Base-by-base conservation (phyloP, 1,140 invertebrate species). In the Achroia grisella region DNA sequence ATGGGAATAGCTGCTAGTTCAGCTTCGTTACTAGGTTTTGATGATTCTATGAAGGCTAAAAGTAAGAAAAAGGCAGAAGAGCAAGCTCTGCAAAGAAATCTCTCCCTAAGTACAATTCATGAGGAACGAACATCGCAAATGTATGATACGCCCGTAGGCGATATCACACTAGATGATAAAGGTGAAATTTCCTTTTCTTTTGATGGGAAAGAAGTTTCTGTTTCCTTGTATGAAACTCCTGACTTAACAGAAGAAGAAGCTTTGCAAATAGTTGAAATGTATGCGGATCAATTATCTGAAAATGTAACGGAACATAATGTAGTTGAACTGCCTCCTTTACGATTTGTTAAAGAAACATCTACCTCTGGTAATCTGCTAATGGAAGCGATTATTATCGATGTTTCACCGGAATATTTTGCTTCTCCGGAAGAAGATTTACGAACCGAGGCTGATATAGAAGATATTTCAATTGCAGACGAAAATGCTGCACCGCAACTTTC, bases 221-320 rank as follows among this genome's bases (percentile, higher is more conserved):
- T 97, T 0, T 96, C 94, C 5, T 79, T 97, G 1, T 97, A 96
- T 67, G 95, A 97, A 87, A 97, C 95, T 1, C 95, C 95, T 0
- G 95, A 97, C 85, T 86, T 97, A 10, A 96, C 95, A 0, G 94
- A 96, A 86, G 94, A 96, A 74, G 94, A 97, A 86, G 95, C 95
- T 0, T 82, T 96, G 9, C 93, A 96, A 79, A 95, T 97, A 62
- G 92, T 96, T 0, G 95, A 97, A 87, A 96, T 96, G 93, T 97
- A 96, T 79, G 95, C 95, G 0, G 94, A 97, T 72, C 94, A 97
- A 76, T 87, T 96, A 36, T 96, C 94, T 0, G 95, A 96, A 84
- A 93, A 95, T 72, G 90, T 96, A 3, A 93, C 94, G 79, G 94
- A 95, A 76, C 93, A 94, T 48, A 95, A 95, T 72, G 89, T 96